Base-by-base conservation (phyloP, 2,113 vertebrate species). In the Tilapia sparmanii region DNA sequence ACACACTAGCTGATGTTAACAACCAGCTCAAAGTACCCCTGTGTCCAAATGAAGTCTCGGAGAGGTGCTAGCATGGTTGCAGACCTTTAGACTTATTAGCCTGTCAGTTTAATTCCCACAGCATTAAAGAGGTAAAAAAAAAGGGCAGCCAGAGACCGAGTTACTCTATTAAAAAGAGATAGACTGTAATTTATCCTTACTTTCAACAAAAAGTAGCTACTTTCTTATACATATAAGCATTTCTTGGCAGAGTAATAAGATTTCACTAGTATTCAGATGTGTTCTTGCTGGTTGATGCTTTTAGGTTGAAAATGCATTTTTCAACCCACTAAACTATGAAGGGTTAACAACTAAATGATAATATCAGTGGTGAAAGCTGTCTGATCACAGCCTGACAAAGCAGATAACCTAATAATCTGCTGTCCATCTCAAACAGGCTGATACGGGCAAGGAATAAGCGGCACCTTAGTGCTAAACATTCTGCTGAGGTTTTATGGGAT, bases 321-420 rank as follows among this genome's bases (percentile, higher is more conserved):
- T 35, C 26, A 55, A 33, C 16, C 52, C 40, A 4, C 9, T 53
- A 47, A 16, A 87, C 33, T 10, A 19, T 15, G 63, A 8, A 22
- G 15, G 8, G 40, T 82, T 84, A 73, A 63, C 6, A 71, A 54
- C 59, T 82, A 53, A 66, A 50, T 82, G 53, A 81, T 7, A 29
- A 42, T 1, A 16, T 83, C 10, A 38, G 5, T 16, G 8, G 38
- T 54, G 18, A 54, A 35, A 83, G 57, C 24, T 22, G 76, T 63
- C 71, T 47, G 84, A 76, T 79, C 73, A 84, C 54, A 54, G 87
- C 88, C 81, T 88, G n/a, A 6, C 50, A 31, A 12, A 80, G 71
- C 54, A 78, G 87, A 86, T 93, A 80, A 86, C 82, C 61, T 66
- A 66, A 38, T 38, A 89, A 92, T 89, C 87, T 63, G 50, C 76